Evolutionary conservation across 2,797 vertebrate genomes (phyloP).

Genomic region (Arremon aurantiirostris): DNA sequence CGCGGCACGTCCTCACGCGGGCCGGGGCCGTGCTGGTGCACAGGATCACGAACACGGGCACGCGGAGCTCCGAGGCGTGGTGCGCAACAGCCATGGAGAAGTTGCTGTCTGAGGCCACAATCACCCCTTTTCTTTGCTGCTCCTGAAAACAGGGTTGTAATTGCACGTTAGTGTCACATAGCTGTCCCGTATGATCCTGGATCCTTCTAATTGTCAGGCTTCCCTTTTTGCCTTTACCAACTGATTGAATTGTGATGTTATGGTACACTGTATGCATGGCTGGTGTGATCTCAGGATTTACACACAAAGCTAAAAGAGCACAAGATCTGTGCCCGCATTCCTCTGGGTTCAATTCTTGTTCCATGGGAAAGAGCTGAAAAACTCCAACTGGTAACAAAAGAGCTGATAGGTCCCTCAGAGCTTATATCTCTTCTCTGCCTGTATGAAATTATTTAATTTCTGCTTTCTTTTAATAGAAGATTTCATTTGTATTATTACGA

Average conservation of each 20-base stretch:
- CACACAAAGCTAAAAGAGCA: neutral
- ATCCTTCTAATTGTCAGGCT: neutral
- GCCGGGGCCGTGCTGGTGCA: slow-evolving; percentile 76
- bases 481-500: neutral
- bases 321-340: neutral
- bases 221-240: neutral
- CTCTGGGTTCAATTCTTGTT: neutral
- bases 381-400: neutral
- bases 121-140: slow-evolving; percentile 90
- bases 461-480: neutral
- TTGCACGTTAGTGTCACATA: neutral
- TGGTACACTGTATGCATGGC: neutral
- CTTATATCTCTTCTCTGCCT: neutral
- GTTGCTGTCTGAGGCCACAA: slow-evolving; percentile 86
- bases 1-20: slow-evolving; percentile 82
- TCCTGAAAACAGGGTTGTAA: slow-evolving; percentile 71
- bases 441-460: neutral
- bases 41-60: slow-evolving; percentile 88
- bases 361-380: neutral
- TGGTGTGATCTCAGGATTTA: neutral
- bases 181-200: neutral
- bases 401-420: neutral
- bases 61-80: slow-evolving; percentile 82
- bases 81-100: slow-evolving; percentile 90
- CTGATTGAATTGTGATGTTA: neutral